These are phyloP conservation scores for Dinothrombium tinctorium DNA, from an alignment of 1,140 invertebrate genomes.

Conservation along the genomic window DNA sequence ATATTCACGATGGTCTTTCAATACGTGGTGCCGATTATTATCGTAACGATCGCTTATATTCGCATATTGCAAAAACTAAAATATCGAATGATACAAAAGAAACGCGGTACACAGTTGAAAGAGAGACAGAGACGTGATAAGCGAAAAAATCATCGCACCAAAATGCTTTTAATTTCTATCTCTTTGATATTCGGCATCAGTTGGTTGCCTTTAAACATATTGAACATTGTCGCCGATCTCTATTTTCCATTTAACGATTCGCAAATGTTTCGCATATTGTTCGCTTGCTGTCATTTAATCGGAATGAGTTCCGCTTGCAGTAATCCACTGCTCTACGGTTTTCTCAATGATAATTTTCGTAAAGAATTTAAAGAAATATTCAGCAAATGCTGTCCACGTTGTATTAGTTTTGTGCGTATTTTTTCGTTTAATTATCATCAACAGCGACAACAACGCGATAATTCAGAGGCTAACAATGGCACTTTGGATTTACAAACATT, in stretches of 20 bases:
- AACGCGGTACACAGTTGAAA: slow-evolving; percentile 11
- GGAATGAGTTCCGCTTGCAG: slow-evolving; percentile 57
- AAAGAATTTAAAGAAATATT: slow-evolving; percentile 28
- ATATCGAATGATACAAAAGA: slow-evolving; percentile 21
- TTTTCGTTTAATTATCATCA: not conserved
- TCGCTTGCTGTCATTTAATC: slow-evolving; percentile 54
- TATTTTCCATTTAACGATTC: slow-evolving; percentile 28
- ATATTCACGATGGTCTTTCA: slow-evolving; percentile 55
- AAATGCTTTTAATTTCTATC: slow-evolving; percentile 53
- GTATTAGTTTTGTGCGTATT: too few relatives aligned
- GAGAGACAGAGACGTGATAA: slow-evolving; percentile 11
- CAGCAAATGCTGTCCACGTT: not conserved
- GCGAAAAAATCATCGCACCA: slow-evolving; percentile 35
- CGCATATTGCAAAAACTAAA: slow-evolving; percentile 31
- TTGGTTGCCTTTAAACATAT: slow-evolving; percentile 62
- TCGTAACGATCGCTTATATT: slow-evolving; percentile 38
- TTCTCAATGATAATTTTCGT: slow-evolving; percentile 36
- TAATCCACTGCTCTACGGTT: slow-evolving; percentile 52
- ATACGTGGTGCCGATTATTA: slow-evolving; percentile 54
- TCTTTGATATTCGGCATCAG: slow-evolving; percentile 61
- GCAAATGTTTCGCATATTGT: slow-evolving; percentile 22
- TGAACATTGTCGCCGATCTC: slow-evolving; percentile 53
- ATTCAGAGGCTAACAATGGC: not conserved
- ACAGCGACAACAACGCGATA: not conserved
- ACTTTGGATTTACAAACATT: not conserved